Base-by-base conservation (phyloP, 2,888 invertebrate species). In the Muscina levida region DNA sequence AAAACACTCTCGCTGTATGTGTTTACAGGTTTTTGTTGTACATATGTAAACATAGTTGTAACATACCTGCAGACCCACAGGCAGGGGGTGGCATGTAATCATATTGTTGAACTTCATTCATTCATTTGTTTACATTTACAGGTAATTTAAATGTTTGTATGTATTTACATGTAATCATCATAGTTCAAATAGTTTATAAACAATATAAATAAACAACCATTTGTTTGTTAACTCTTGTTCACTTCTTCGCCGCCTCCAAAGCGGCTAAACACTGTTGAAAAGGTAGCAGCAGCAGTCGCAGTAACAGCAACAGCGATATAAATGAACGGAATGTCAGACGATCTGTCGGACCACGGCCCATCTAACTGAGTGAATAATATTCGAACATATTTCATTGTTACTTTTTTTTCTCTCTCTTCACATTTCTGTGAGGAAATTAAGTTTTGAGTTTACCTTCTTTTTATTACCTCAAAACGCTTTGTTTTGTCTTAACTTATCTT, bases 151-250 rank as follows among this genome's bases (percentile, higher is more conserved):
- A n/a, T 59, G 31, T 59, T 10, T 26, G 37, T 39, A 10, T 57
- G 39, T 59, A 17, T 57, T 51, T 51, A 15, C 15, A 17, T 46
- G 26, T 56, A 56, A 31, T 59, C 59, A 57, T 39, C 19, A 39
- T 62, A 59, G 37, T 39, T 62, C 39, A 62, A 62, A 62, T 42
- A 62, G 62, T 39, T 62, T 62, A 62, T 62, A 62, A 62, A 62
- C 62, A 62, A 62, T 62, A 31, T 5, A 62, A 62, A 62, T 39
- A 62, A 62, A 62, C 62, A 62, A 62, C 37, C 42, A 37, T 42
- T 62, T 62, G 22, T 59, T 8, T 59, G 39, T 57, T 57, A 2
- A 31, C 37, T 24, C 2, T 56, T 56, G 15, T n/a, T 57, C 10
- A 15, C 15, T 57, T 31, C 11, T 37, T 59, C n/a, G 2, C 15